Percentiles rank a stretch among this genome's conserved stretches.
Evolutionary conservation across 2,888 invertebrate species (phyloP).

Genomic region (Trypoxylon attenuatum): DNA sequence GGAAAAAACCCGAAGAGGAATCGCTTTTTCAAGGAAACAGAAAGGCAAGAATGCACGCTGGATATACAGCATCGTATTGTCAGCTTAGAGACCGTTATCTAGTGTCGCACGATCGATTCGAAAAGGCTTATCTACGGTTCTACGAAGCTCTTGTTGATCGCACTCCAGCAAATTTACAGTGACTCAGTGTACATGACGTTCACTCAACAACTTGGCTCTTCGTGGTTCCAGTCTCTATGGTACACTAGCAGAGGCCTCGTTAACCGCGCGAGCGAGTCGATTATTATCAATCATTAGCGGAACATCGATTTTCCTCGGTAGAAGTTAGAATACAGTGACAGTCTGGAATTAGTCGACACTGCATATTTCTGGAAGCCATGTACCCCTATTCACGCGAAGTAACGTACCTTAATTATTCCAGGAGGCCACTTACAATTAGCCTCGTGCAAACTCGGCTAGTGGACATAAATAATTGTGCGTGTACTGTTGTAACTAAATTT

Average conservation of each 20-base stretch:
- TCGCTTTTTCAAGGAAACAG: too few species aligned
- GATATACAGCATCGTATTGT: neutral
- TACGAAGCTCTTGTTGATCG: slow-evolving; percentile 2
- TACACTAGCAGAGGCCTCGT: neutral
- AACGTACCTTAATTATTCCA: too few species aligned
- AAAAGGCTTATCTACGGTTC: neutral
- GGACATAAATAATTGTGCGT: too few species aligned
- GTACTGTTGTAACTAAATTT: too few species aligned
- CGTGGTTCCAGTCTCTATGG: neutral
- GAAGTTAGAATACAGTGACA: neutral
- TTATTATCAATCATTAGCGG: slow-evolving; percentile 53
- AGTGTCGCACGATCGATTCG: neutral
- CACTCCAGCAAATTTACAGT: neutral
- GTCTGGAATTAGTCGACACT: neutral
- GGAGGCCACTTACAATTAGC: too few species aligned
- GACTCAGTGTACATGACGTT: slow-evolving; percentile 4
- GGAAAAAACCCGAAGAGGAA: too few species aligned
- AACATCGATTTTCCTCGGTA: slow-evolving; percentile 11
- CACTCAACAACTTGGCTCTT: neutral
- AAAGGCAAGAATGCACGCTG: neutral
- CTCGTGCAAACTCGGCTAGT: too few species aligned
- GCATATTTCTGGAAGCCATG: neutral
- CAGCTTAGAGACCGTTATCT: neutral
- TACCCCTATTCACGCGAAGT: too few species aligned
- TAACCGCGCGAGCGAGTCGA: slow-evolving; percentile 31